Evolutionary conservation across 2,113 vertebrate genomes (phyloP), one percentile per base, ranked within the genome.

Genomic region (Fulica atra): DNA sequence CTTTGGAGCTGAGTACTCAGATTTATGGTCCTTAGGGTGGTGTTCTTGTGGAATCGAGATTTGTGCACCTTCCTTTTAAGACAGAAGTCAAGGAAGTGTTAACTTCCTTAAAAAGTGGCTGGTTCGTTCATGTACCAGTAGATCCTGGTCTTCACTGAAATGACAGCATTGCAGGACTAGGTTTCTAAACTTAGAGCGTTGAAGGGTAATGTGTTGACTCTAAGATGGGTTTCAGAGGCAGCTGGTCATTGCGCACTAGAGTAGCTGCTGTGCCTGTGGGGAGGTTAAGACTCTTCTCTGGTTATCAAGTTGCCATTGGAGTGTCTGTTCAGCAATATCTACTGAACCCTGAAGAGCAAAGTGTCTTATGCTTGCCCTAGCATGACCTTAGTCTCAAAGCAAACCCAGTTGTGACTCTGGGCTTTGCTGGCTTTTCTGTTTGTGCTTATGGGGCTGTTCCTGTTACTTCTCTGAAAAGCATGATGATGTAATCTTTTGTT

Each of bases 31-130:
- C 63, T 63, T 44, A 9, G 36, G 46, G 74, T 59, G 51, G 54
- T 92, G 24, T 86, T 88, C 68, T 53, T 51, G 13, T 74, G 29
- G 90, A 77, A 35, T 89, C 42, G 86, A 76, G 66, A 79, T 71
- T 87, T 87, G 16, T 63, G 24, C n/a, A 13, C 6, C 2, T 78
- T 95, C 23, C 35, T 88, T 77, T 90, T 76, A 81, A 94, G 64
- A 64, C 73, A 81, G 36, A 79, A 90, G 57, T 54, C 48, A 68
- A 36, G 76, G 63, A 81, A 57, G 26, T 31, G 35, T 81, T 42
- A 61, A 36, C 31, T 81, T 61, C 46, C 24, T 54, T 46, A 46
- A 14, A 6, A 50, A 46, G 23, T 46, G 74, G 8, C 17, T 36
- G 60, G n/a, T 13, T 91, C 13, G 10, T 73, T 74, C 33, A 2